These are phyloP conservation scores for Morinoia aosen DNA, from an alignment of 2,888 invertebrate species.

Conservation along the genomic window DNA sequence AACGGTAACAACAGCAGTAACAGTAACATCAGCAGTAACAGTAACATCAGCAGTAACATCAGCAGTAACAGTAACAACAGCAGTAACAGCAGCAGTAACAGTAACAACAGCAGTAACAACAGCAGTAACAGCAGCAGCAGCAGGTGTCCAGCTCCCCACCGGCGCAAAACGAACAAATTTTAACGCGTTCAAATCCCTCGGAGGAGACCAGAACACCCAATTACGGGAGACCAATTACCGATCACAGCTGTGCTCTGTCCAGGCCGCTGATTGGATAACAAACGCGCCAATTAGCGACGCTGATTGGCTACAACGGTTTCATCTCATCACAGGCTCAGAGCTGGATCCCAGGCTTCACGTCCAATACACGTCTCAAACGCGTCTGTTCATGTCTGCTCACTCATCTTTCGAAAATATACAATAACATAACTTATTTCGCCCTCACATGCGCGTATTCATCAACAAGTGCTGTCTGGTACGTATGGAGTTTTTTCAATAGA, in stretches of 20 bases:
- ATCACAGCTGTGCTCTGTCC: slow-evolving; percentile 40
- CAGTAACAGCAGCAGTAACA: no score
- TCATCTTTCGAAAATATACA: neutral
- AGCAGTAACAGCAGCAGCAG: neutral
- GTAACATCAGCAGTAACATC: no score
- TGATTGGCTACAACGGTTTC: slow-evolving; percentile 41
- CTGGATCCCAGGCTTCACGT: neutral
- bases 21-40: no score
- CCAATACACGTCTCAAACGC: neutral
- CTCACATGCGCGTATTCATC: neutral
- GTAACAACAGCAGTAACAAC: no score
- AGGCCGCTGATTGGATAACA: slow-evolving; percentile 48
- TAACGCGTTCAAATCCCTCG: neutral
- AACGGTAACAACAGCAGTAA: no score
- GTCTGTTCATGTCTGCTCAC: neutral
- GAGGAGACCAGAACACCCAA: slow-evolving; percentile 5
- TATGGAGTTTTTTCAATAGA: no score
- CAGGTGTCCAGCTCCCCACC: neutral
- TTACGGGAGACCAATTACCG: slow-evolving; percentile 43
- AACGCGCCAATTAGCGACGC: slow-evolving; percentile 43
- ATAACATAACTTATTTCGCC: neutral
- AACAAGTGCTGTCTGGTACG: neutral
- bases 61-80: no score
- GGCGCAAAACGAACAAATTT: neutral
- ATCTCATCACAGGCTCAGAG: neutral